Base-by-base conservation (phyloP, 2,113 vertebrate genomes). In the Atlantisia rogersi region DNA sequence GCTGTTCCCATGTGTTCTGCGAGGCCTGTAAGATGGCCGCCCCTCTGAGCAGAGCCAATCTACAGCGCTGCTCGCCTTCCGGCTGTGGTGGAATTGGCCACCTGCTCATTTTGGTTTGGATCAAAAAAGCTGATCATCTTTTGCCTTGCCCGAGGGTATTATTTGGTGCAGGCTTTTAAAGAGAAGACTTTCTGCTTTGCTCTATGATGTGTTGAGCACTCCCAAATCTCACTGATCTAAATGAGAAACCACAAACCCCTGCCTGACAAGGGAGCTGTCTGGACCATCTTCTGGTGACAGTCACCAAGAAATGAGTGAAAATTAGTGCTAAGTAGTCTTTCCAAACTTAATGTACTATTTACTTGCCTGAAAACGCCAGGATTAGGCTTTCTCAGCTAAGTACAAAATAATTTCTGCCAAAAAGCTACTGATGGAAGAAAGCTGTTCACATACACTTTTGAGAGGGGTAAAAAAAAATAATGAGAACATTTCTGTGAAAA, bases 241-340 rank as follows among this genome's bases (percentile, higher is more conserved):
- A 76, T 26, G 32, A 80, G n/a, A 78, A 76, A 73, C 52, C 48
- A 29, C 21, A 56, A 48, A 20, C 5, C 7, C 29, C 20, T 0
- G 0, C 19, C 6, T 0, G 1, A 48, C 11, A 73, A 80, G 17
- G 53, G 20, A 89, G 71, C 12, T 0, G 0, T 52, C 39, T 81
- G 60, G 39, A 40, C 29, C 12, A n/a, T 39, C 15, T 92, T 68
- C 67, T 64, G 48, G 20, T 46, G 26, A 73, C 14, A 77, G 22
- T 37, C 22, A 56, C 32, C 0, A 1, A 82, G 55, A 90, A 90
- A 71, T 50, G 6, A 59, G 28, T 37, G 50, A 40, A 94, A 82
- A 31, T 12, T 78, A 56, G 18, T 59, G 13, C 11, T 74, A 70
- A 65, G 8, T 9, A 64, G 73, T 90, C 22, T 85, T 92, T 90